Conservation (phyloP, 2,113 vertebrate genomes). For the Paramormyrops kingsleyae region DNA sequence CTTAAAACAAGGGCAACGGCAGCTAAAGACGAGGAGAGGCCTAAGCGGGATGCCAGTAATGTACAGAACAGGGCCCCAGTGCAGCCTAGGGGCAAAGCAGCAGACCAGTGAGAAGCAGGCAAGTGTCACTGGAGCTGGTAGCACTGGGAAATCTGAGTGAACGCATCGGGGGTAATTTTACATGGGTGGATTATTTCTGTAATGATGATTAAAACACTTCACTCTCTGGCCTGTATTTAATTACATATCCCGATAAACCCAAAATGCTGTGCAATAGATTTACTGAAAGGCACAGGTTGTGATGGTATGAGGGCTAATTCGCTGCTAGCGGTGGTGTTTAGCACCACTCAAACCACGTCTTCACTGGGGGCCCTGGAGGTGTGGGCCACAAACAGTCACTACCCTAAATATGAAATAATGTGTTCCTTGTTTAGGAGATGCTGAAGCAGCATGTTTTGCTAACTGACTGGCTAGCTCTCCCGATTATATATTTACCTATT, state of each 20-base stretch:
- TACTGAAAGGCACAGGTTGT: not conserved
- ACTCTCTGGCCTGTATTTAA: not conserved
- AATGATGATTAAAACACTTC: not conserved
- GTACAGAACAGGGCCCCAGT: not conserved
- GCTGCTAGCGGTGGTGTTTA: not conserved
- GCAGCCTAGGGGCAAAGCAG: not conserved
- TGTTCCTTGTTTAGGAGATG: not conserved
- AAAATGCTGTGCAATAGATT: not conserved
- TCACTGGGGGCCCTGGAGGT: not conserved
- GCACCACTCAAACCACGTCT: not conserved
- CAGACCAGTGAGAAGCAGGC: not conserved
- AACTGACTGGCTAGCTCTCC: not conserved
- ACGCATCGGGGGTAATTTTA: not conserved
- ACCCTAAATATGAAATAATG: not conserved
- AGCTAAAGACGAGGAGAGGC: not conserved
- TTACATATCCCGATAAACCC: not conserved
- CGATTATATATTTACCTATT: not conserved
- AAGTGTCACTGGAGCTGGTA: not conserved
- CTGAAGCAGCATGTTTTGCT: not conserved
- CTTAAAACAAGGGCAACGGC: not conserved
- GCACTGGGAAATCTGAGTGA: not conserved
- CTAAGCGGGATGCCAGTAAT: not conserved
- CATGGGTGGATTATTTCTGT: not conserved
- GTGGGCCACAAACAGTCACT: not conserved
- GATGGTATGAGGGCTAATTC: not conserved